Evolutionary conservation across 1,140 invertebrate genomes (phyloP).

Genomic region (Macrocentrus cingulum): DNA sequence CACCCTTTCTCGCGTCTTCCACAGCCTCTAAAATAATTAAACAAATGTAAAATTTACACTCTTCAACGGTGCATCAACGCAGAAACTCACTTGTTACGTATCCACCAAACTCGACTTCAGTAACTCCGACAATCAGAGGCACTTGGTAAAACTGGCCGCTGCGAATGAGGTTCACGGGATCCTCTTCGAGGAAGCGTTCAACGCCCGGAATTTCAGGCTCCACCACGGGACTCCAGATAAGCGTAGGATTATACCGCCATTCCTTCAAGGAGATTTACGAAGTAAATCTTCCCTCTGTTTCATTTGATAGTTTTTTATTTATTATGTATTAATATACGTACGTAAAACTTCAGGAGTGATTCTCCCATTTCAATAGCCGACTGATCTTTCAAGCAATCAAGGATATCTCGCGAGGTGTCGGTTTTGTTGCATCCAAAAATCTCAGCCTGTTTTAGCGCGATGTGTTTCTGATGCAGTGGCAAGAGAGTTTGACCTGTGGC

Average conservation of each 20-base stretch:
- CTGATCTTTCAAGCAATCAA: conserved; percentile 66
- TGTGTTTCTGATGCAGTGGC: conserved; percentile 59
- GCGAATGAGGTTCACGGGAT: conserved; percentile 63
- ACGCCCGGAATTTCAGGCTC: conserved; percentile 68
- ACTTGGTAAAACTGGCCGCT: conserved; percentile 65
- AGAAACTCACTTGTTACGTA: conserved; percentile 38
- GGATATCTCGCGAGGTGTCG: conserved; percentile 60
- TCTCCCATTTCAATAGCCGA: conserved; percentile 39
- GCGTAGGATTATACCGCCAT: conserved; percentile 62
- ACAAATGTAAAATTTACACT: not conserved
- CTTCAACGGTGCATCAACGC: too few species aligned
- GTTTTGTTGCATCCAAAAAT: conserved; percentile 69
- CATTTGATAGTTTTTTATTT: too few species aligned
- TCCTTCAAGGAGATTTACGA: conserved; percentile 47
- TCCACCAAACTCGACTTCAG: conserved; percentile 67
- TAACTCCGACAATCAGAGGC: conserved; percentile 68
- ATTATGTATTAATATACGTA: too few species aligned
- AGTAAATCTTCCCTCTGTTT: too few species aligned
- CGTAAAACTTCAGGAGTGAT: conserved; percentile 32
- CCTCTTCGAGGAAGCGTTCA: conserved; percentile 65
- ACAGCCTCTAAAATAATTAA: conserved; percentile 48
- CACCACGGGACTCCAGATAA: conserved; percentile 68
- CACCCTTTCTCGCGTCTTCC: conserved; percentile 35
- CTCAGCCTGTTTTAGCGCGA: conserved; percentile 70
- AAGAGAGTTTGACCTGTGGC: conserved; percentile 63